These are phyloP conservation scores for Drosophila pachea DNA, from an alignment of 1,140 invertebrate genomes.

Conservation along the genomic window DNA sequence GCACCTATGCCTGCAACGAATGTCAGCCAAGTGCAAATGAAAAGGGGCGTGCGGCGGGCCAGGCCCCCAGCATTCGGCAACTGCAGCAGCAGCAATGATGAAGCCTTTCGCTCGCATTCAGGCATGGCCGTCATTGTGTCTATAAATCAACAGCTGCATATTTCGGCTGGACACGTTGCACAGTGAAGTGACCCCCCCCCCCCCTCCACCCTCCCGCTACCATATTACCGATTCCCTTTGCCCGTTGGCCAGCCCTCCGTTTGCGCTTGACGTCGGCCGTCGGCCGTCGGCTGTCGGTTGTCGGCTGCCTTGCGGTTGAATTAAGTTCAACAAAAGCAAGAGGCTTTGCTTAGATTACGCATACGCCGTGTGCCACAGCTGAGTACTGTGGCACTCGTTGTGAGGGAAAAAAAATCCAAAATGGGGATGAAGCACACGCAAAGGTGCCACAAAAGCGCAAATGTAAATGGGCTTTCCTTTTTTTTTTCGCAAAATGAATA, in stretches of 20 bases:
- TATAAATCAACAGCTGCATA: conserved; percentile 68
- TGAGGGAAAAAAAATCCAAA: not conserved
- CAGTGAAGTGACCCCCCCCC: too few species aligned
- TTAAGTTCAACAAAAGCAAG: conserved; percentile 65
- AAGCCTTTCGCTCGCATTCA: conserved; percentile 45
- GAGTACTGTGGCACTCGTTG: not conserved
- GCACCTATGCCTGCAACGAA: conserved; percentile 31
- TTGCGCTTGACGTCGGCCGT: not conserved
- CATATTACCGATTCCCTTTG: too few species aligned
- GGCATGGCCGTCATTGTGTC: conserved; percentile 53
- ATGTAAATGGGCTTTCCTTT: conserved; percentile 72
- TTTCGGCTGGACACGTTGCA: conserved; percentile 2
- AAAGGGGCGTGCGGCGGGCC: conserved; percentile 64
- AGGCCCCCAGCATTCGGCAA: too few species aligned
- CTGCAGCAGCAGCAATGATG: conserved; percentile 31
- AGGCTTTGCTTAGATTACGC: conserved; percentile 66
- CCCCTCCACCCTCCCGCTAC: too few species aligned
- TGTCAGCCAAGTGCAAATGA: conserved; percentile 39
- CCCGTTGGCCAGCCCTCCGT: too few species aligned
- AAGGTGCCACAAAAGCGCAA: conserved; percentile 42
- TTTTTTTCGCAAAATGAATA: conserved; percentile 56
- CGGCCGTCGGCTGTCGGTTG: not conserved
- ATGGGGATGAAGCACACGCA: conserved; percentile 22
- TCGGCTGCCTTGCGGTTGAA: conserved; percentile 59
- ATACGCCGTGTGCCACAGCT: conserved; percentile 45